Base-by-base conservation (phyloP, 2,113 vertebrate genomes). In the Hymenochirus boettgeri region DNA sequence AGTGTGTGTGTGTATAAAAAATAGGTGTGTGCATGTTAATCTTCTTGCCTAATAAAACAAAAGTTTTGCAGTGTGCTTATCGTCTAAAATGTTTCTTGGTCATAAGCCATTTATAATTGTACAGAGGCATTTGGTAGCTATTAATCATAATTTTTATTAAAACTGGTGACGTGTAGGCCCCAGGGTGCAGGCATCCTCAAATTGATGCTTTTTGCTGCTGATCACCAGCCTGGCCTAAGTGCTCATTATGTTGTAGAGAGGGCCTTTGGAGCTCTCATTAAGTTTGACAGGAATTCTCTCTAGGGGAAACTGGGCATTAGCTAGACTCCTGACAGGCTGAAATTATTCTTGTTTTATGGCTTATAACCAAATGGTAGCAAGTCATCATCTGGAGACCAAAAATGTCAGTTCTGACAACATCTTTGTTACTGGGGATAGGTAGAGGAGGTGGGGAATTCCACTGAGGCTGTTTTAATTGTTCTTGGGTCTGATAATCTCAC, bases 131-230 rank as follows among this genome's bases (percentile, higher is more conserved):
- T 86, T 82, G 82, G 79, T 83, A 79, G 85, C 81, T 79, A 80
- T 80, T 87, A 87, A 89, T 89, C 84, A 85, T 89, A 88, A 90
- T 91, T 90, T 82, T 87, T 88, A 90, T 86, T 88, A 89, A 87
- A 89, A 87, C 81, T 80, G 80, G 80, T 89, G 86, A 91, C 12
- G 83, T 88, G 71, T 86, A 77, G 78, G 79, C 86, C 81, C 86
- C 75, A 78, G 86, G 82, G 87, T 86, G 79, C 82, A 89, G 79
- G 84, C 79, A 82, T 80, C 77, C 85, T 88, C 82, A 84, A 86
- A 86, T 79, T 84, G 89, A 86, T 89, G 84, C 86, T 85, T 87
- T 88, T 90, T 88, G 81, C 87, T 78, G 85, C 85, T 86, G 85
- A 89, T 88, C 86, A 88, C 82, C 86, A 86, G 80, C 78, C 79